A percentile compares a stretch with the other conserved stretches of the same genome.
Conservation (phyloP, 2,113 vertebrate species). For the Sorex araneus region DNA sequence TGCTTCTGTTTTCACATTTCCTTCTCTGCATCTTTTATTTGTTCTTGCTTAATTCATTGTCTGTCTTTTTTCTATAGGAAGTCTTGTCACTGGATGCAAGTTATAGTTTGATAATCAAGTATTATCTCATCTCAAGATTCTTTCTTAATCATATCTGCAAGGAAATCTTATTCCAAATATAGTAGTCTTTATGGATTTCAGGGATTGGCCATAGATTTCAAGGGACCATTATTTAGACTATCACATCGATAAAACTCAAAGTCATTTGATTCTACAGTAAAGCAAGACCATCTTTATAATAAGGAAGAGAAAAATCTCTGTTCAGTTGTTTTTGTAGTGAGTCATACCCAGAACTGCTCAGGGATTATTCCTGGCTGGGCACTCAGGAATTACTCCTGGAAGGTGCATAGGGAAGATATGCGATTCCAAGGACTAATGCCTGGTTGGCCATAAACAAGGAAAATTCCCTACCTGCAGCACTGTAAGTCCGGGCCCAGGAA, state of each 20-base stretch:
- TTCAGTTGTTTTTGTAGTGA: too few relatives aligned
- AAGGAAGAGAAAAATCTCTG: too few relatives aligned
- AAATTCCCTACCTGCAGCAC: too few relatives aligned
- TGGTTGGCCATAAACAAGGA: too few relatives aligned
- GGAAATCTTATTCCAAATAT: neutral
- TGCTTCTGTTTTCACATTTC: neutral
- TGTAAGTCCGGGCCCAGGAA: too few relatives aligned
- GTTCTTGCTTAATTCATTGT: neutral
- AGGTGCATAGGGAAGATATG: too few relatives aligned
- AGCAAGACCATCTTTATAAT: neutral
- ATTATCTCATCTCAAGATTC: neutral
- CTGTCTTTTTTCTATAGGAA: neutral
- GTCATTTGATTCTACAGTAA: constrained; percentile 8
- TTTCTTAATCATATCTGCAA: neutral
- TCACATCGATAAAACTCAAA: neutral
- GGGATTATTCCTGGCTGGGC: too few relatives aligned
- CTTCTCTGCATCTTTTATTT: neutral
- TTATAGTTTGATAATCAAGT: neutral
- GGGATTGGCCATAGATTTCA: neutral
- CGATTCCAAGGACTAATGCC: too few relatives aligned
- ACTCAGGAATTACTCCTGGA: too few relatives aligned
- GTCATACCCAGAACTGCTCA: too few relatives aligned
- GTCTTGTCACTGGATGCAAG: neutral
- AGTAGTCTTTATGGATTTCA: neutral
- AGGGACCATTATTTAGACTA: neutral